These are phyloP conservation scores for Phortica okadai DNA, from an alignment of 2,888 invertebrate species.

Conservation along the genomic window DNA sequence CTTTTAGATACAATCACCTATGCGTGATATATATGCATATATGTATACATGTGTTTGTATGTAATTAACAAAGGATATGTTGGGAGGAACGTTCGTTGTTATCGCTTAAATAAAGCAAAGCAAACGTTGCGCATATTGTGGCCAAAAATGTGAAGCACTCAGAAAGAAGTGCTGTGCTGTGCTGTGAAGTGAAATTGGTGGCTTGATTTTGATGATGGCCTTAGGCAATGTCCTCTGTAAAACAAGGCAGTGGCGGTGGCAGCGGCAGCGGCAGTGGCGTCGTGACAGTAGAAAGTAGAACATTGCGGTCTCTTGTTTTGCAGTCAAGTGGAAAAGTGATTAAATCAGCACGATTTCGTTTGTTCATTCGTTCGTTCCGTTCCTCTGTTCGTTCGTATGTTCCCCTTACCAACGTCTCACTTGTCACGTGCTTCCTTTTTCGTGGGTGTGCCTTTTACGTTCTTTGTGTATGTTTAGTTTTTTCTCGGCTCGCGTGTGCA, in stretches of 20 bases:
- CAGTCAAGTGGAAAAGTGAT: conserved; percentile 34
- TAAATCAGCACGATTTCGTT: conserved; percentile 33
- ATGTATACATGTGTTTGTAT: too few relatives aligned
- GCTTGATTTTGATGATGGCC: conserved; percentile 1
- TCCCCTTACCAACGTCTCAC: not conserved
- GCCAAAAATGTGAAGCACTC: not conserved
- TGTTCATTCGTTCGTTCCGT: not conserved
- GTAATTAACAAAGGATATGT: not conserved
- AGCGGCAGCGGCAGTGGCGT: not conserved
- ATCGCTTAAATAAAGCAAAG: conserved; percentile 10
- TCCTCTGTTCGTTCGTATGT: not conserved
- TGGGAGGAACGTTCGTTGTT: not conserved
- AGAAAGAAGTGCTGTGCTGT: not conserved
- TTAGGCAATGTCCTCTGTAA: not conserved
- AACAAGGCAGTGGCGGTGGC: not conserved
- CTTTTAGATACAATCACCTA: too few relatives aligned
- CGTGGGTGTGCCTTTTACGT: not conserved
- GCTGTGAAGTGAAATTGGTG: not conserved
- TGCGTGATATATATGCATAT: too few relatives aligned
- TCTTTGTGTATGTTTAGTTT: not conserved
- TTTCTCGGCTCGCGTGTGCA: not conserved
- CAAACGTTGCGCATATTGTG: conserved; percentile 17
- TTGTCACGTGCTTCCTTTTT: conserved; percentile 6
- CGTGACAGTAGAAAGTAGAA: conserved; percentile 1
- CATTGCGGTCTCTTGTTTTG: conserved; percentile 8